phyloP scores from a whole-genome alignment of 2,888 invertebrate species.

The Parnassius mnemosyne region DNA sequence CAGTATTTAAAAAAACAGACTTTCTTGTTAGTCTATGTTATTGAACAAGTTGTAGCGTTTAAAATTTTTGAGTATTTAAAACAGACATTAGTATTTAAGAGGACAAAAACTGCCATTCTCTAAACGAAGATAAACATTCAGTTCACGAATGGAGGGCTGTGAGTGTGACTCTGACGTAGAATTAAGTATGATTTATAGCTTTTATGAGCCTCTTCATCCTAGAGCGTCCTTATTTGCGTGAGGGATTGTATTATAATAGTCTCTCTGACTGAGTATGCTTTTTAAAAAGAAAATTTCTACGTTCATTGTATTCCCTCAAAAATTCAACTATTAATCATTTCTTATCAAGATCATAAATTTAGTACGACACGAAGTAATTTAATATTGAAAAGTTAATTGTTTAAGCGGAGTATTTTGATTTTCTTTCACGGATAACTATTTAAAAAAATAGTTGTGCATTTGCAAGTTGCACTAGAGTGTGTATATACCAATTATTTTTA shows the following conservation, averaged over 20 bases:
- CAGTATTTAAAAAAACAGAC: no score
- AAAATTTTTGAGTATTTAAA: no score
- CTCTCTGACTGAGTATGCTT: slow-evolving; percentile 11
- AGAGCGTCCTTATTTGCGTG: slow-evolving; percentile 55
- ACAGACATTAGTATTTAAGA: slow-evolving; percentile 6
- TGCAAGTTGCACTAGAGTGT: no score
- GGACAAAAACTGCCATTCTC: slow-evolving; percentile 26
- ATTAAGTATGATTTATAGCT: slow-evolving; percentile 74
- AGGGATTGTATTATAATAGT: slow-evolving; percentile 33
- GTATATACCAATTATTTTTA: background rate
- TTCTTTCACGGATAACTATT: no score
- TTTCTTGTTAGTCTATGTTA: no score
- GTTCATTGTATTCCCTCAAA: slow-evolving; percentile 2
- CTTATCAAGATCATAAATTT: slow-evolving; percentile 11
- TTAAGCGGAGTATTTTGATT: slow-evolving; percentile 2
- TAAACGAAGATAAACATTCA: slow-evolving; percentile 58
- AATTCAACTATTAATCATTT: slow-evolving; percentile 16
- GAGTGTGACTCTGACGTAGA: slow-evolving; percentile 55
- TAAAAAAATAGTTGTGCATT: no score
- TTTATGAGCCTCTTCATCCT: slow-evolving; percentile 60
- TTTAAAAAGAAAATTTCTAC: slow-evolving; percentile 16
- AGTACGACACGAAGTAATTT: slow-evolving; percentile 2
- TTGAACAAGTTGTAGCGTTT: no score
- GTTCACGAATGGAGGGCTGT: slow-evolving; percentile 59
- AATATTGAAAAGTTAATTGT: background rate